Conservation (phyloP, 2,113 vertebrate genomes). For the human (Homo sapiens) region DNA sequence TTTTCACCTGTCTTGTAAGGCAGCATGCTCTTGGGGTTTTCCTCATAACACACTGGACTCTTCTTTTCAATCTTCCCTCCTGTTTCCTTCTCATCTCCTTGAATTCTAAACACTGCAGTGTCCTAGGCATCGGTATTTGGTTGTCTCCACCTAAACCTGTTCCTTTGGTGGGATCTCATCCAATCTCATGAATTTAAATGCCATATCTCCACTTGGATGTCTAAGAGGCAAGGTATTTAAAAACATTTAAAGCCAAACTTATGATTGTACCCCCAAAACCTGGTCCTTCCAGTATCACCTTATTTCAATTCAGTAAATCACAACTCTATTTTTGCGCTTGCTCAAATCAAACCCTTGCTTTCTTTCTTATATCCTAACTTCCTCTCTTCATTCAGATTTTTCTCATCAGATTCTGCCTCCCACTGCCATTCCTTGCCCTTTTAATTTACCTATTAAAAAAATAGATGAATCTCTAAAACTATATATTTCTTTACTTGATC, state of each 20-base stretch:
- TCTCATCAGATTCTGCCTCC: not conserved
- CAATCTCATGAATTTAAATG: slow-evolving; percentile 10
- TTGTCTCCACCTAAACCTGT: not conserved
- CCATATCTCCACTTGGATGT: not conserved
- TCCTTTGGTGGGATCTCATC: not conserved
- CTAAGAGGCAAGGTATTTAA: not conserved
- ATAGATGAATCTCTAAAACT: not conserved
- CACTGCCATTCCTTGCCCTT: not conserved
- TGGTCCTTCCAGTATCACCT: not conserved
- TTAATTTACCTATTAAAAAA: not conserved
- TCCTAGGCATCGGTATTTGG: not conserved
- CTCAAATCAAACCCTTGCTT: not conserved
- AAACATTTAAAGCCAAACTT: not conserved
- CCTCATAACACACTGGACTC: not conserved
- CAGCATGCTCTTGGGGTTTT: not conserved
- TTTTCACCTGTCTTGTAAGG: not conserved
- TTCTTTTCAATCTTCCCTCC: not conserved
- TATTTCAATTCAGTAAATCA: slow-evolving; percentile 11
- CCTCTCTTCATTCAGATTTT: not conserved
- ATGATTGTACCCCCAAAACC: not conserved
- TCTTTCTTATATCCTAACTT: not conserved
- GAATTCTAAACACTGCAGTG: not conserved
- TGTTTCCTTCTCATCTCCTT: not conserved
- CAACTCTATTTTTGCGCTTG: not conserved
- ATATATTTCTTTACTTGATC: not conserved